Conservation (phyloP, 1,140 invertebrate species). For the Dendrolimus punctatus region DNA sequence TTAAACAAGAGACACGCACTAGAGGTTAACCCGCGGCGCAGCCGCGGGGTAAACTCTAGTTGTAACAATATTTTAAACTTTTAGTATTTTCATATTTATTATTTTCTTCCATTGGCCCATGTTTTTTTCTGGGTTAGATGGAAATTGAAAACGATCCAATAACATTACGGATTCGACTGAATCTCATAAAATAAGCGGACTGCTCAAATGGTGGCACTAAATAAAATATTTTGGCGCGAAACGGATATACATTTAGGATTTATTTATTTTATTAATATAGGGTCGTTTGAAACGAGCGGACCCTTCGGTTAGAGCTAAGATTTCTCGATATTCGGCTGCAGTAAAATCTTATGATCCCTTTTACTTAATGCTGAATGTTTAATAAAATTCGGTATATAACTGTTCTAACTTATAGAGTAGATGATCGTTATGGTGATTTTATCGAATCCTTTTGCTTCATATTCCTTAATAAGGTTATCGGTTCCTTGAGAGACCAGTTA, state of each 20-base stretch:
- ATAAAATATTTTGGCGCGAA: slow-evolving; percentile 32
- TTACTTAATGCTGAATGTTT: slow-evolving; percentile 1
- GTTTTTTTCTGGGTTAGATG: slow-evolving; percentile 16
- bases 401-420: too few species aligned
- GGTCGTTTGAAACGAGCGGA: neutral
- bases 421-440: too few species aligned
- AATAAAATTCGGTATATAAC: too few species aligned
- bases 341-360: slow-evolving; percentile 1
- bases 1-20: too few species aligned
- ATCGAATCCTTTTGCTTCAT: too few species aligned
- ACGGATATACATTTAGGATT: slow-evolving; percentile 17
- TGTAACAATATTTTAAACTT: too few species aligned
- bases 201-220: slow-evolving; percentile 19
- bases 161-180: slow-evolving; percentile 43
- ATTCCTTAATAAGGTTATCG: too few species aligned
- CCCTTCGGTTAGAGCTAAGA: neutral
- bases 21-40: too few species aligned
- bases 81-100: too few species aligned
- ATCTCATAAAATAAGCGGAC: slow-evolving; percentile 36
- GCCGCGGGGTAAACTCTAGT: too few species aligned
- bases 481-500: too few species aligned
- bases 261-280: slow-evolving; percentile 22
- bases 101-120: too few species aligned
- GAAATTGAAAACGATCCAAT: slow-evolving; percentile 53
- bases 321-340: neutral